Evolutionary conservation across 2,888 invertebrate genomes (phyloP), one percentile per base, ranked within the genome.

Genomic region (Epinotia nisella): DNA sequence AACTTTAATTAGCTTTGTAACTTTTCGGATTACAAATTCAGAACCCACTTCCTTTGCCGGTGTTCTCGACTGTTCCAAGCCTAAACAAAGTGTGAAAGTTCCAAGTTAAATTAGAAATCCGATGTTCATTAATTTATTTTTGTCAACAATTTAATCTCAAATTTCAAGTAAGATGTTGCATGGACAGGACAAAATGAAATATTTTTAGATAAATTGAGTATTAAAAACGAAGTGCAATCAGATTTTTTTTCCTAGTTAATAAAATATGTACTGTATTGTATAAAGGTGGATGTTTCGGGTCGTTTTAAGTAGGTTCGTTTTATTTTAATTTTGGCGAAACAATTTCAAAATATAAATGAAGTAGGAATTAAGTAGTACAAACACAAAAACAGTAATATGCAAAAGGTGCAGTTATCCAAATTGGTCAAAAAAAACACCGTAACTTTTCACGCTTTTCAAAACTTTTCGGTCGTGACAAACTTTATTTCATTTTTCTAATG

Each of bases 1-100:
- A 62, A 58, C 13, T 67, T 15, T 56, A 49, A 67, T 72, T 67
- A 72, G 29, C 29, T 61, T 56, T n/a, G 15, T 17, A 67, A 72
- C 45, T 66, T 67, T 45, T 15, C 41, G 21, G 29, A 62, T 61
- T 29, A 19, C 35, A 51, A 71, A 68, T 29, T 29, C 17, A 19
- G 41, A 69, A 19, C 24, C n/a, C 13, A 10, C n/a, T n/a, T 1
- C n/a, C 55, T n/a, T 29, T 29, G 1, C 21, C 2, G 29, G 9
- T 35, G 35, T 58, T 7, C 29, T 56, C 56, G 51, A 17, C 9
- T 45, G 45, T 49, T 49, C 5, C n/a, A 13, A 41, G 13, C 13
- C 49, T 49, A n/a, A 49, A 15, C 49, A 45, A 45, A 15, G 15
- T 4, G 4, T 15, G 45, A 45, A 15, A 45, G 13, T 45, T 15